Conservation (phyloP, 2,797 vertebrate genomes). For the Labeo calbasu region DNA sequence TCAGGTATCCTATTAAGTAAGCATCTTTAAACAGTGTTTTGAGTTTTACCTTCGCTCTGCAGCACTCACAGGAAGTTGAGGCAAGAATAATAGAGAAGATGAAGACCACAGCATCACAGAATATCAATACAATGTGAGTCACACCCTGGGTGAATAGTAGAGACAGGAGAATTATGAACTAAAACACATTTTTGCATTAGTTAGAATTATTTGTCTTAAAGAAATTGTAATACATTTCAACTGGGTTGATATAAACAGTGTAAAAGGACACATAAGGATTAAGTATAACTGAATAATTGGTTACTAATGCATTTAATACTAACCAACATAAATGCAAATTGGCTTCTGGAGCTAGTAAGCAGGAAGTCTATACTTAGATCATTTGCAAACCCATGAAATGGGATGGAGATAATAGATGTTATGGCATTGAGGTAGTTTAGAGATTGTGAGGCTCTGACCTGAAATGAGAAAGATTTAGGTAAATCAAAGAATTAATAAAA, state of each 20-base stretch:
- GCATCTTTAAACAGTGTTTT: background rate
- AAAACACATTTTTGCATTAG: background rate
- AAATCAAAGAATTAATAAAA: background rate
- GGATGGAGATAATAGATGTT: background rate
- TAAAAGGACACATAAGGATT: no score
- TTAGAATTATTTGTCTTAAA: background rate
- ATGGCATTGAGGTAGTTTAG: conserved; percentile 1
- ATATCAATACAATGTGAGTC: background rate
- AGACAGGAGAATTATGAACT: background rate
- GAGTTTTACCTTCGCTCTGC: conserved; percentile 8
- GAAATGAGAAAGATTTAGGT: background rate
- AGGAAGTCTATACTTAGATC: background rate
- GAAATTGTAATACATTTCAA: background rate
- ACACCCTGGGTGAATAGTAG: background rate
- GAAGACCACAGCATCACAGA: conserved; percentile 18
- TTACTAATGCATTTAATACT: background rate
- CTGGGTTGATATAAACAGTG: background rate
- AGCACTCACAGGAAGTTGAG: background rate
- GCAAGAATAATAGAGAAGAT: background rate
- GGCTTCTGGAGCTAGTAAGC: background rate
- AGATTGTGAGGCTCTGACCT: background rate
- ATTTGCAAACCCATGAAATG: background rate
- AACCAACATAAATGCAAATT: background rate
- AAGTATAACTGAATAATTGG: background rate
- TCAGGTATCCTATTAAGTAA: background rate